Base-by-base conservation (phyloP, 2,888 invertebrate genomes). In the Drosophila yooni region DNA sequence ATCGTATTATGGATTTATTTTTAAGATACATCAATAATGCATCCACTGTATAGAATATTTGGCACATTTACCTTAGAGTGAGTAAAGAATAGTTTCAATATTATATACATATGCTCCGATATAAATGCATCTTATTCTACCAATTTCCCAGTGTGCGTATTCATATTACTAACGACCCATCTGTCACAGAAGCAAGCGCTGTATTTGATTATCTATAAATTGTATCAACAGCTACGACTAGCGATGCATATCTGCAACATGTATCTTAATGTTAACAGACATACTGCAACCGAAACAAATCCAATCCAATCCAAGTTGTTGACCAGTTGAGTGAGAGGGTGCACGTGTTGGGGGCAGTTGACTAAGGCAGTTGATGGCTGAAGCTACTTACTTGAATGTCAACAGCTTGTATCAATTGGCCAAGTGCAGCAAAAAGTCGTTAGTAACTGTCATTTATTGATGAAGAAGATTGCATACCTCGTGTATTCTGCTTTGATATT, bases 371-470 rank as follows among this genome's bases (percentile, higher is more conserved):
- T 7, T 27, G 54, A 53, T 33, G 13, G n/a, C 31, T 27, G 21
- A 29, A 40, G 61, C 25, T 59, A 46, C 18, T 68, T 46, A 73
- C 61, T 77, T 87, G 90, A 87, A 87, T 87, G 87, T 87, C 87
- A 90, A 86, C 90, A 62, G 54, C 56, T 85, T 66, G 54, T 31
- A 54, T 77, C 67, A 69, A 70, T 68, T 76, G 73, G 62, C 46
- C 73, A 52, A 68, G 38, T 57, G 48, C 52, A 63, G 57, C 58
- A 78, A 80, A 80, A 81, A 78, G 85, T 80, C 82, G 80, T 87
- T 84, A 80, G 75, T 73, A 75, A 83, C 82, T 87, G 90, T 87
- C 89, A 88, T 70, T 81, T 78, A 70, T 74, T 76, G 75, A 82
- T 78, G 87, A 86, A 88, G 90, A 90, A 87, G 86, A 79, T 77